Conservation (phyloP, 2,888 invertebrate genomes). For the Acleris cristana region DNA sequence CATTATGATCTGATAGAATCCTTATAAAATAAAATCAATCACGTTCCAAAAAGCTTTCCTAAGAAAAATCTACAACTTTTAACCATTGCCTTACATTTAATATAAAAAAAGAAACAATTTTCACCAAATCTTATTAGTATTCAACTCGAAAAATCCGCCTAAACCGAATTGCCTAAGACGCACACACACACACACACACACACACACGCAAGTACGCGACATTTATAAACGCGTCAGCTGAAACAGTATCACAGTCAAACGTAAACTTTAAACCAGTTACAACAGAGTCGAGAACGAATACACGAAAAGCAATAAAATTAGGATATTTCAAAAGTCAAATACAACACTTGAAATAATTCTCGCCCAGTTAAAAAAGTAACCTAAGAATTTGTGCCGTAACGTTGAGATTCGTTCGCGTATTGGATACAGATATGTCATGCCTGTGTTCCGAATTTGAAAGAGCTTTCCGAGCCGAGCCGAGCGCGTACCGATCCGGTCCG, state of each 20-base stretch:
- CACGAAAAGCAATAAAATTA: constrained; percentile 62
- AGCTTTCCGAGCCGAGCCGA: constrained; percentile 76
- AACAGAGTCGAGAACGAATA: constrained; percentile 51
- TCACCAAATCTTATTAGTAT: constrained; percentile 49
- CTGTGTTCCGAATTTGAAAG: constrained; percentile 75
- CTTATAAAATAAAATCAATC: too few species aligned
- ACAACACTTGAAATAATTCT: constrained; percentile 62
- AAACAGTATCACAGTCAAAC: constrained; percentile 56
- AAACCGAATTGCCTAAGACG: constrained; percentile 37
- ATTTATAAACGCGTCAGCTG: constrained; percentile 80
- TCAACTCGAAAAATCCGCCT: constrained; percentile 42
- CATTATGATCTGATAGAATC: too few species aligned
- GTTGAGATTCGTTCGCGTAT: constrained; percentile 46
- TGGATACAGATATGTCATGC: constrained; percentile 71
- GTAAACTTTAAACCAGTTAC: constrained; percentile 44
- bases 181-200: constrained; percentile 46
- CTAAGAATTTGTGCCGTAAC: constrained; percentile 37
- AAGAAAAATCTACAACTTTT: neutral
- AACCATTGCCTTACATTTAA: neutral
- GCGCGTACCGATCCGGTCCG: constrained; percentile 81
- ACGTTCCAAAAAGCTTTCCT: too few species aligned
- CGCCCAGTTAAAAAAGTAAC: constrained; percentile 12
- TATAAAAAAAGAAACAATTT: constrained; percentile 44
- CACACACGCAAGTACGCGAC: constrained; percentile 54
- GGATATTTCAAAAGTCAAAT: constrained; percentile 79